Evolutionary conservation across 1,140 invertebrate species (phyloP), one percentile per base, ranked within the genome.

Genomic region (Dendroctonus valens): DNA sequence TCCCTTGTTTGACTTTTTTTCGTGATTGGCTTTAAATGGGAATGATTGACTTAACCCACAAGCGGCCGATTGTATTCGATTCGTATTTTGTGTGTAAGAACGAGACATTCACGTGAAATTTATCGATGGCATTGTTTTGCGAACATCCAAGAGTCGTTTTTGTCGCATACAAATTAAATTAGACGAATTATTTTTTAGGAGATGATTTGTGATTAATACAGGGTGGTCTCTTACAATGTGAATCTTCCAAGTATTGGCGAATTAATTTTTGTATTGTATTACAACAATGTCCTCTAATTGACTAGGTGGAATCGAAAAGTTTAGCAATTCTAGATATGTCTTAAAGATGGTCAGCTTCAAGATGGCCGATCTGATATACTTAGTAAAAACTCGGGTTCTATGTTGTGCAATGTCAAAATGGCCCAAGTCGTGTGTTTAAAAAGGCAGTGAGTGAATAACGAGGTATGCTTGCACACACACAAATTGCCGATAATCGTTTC

Each of bases 401-500:
- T 14, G 52, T 42, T 58, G 55, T 58, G 55, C 55, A 42, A 58
- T 58, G 55, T 58, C 40, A 42, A 58, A 58, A 58, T 58, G 55
- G 55, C 55, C 55, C 55, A 58, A 54, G 55, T 42, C 41, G 55
- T 58, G n/a, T 12, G 55, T 58, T 58, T 58, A 44, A 58, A 58
- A 58, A 58, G 55, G 55, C 55, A 58, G 55, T 58, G 55, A 58
- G 40, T 58, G 26, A 58, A 44, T 72, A 68, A 72, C 66, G 63
- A 69, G 41, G 62, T 60, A 53, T 53, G 67, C 71, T 57, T 58
- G 60, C 46, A 62, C 64, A 70, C 71, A 72, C 69, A 72, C 71
- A 72, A 72, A 72, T 72, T 72, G 67, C 71, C 65, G 53, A 68
- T 72, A 72, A 72, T 72, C 44, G 68, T 65, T 72, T 72, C 66